A percentile compares a stretch with the other conserved stretches of the same genome.
These are phyloP conservation scores for Apodemus speciosus DNA, from an alignment of 2,113 vertebrate genomes.

Conservation along the genomic window DNA sequence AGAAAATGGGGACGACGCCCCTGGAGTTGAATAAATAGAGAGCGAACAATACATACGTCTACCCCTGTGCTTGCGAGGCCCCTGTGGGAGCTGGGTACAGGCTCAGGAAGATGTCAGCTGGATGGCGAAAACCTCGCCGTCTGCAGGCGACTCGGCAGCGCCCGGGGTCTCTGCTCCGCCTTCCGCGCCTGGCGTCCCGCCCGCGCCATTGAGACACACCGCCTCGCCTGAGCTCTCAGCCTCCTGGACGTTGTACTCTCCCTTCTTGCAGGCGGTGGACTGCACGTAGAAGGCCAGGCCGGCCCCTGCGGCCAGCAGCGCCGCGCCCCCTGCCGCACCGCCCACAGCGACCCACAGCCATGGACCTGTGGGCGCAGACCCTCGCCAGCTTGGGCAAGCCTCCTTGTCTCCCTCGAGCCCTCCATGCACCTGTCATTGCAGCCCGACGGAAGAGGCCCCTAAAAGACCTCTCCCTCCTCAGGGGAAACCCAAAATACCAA, in stretches of 20 bases:
- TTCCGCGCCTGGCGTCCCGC: neutral
- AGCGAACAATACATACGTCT: slow-evolving; percentile 31
- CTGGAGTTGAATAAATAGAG: slow-evolving; percentile 63
- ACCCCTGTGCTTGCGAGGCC: neutral
- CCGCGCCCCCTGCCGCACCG: slow-evolving; percentile 75
- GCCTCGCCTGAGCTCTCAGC: slow-evolving; percentile 81
- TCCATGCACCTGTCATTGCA: neutral
- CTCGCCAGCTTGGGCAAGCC: slow-evolving; percentile 1
- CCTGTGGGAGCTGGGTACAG: slow-evolving; percentile 58
- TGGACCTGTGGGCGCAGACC: slow-evolving; percentile 69
- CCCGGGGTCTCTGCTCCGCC: slow-evolving; percentile 21
- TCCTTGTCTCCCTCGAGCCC: neutral
- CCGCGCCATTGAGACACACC: slow-evolving; percentile 73
- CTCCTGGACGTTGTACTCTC: slow-evolving; percentile 83
- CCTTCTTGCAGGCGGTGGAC: slow-evolving; percentile 82
- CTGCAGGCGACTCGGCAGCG: neutral
- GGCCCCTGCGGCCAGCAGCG: slow-evolving; percentile 76
- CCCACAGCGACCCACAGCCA: slow-evolving; percentile 79
- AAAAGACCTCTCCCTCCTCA: neutral
- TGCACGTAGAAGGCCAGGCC: slow-evolving; percentile 80
- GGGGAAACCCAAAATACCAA: neutral
- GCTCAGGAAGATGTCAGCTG: slow-evolving; percentile 75
- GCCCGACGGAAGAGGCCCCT: neutral
- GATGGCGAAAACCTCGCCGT: slow-evolving; percentile 77
- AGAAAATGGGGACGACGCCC: slow-evolving; percentile 56